phyloP scores from a whole-genome alignment of 2,797 vertebrate genomes.

The Acanthis flammea region DNA sequence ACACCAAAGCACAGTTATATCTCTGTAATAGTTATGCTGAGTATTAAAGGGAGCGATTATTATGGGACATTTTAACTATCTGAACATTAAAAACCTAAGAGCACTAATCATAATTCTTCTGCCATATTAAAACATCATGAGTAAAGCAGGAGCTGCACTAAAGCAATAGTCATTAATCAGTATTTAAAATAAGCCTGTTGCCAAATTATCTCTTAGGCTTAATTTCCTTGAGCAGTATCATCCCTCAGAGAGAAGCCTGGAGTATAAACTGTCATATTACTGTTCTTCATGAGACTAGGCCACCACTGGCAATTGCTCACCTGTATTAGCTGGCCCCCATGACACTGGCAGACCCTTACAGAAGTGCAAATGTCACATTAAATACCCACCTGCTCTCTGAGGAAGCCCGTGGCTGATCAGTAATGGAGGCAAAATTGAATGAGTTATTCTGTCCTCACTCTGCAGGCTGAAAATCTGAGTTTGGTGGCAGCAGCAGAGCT shows the following conservation, averaged over 20 bases:
- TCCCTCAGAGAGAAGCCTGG: slow-evolving; percentile 16
- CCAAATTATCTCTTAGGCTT: slow-evolving; percentile 47
- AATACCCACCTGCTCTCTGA: not conserved
- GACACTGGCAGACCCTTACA: not conserved
- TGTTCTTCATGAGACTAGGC: not conserved
- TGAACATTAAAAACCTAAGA: slow-evolving; percentile 56
- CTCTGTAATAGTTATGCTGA: slow-evolving; percentile 45
- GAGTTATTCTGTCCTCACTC: not conserved
- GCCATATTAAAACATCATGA: slow-evolving; percentile 61
- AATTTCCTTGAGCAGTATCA: slow-evolving; percentile 51
- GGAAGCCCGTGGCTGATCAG: not conserved
- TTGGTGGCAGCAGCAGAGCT: not conserved
- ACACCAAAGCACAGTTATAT: slow-evolving; percentile 20
- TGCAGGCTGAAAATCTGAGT: not conserved
- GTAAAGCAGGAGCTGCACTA: slow-evolving; percentile 38
- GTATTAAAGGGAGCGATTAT: slow-evolving; percentile 61
- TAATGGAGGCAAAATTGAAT: not conserved
- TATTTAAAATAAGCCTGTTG: slow-evolving; percentile 56
- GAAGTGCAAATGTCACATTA: not conserved
- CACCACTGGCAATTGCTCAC: not conserved
- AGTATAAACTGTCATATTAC: slow-evolving; percentile 4
- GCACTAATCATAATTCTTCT: slow-evolving; percentile 60
- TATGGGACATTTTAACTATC: slow-evolving; percentile 43
- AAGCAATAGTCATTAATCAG: slow-evolving; percentile 53
- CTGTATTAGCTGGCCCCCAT: not conserved